A percentile compares a stretch with the other conserved stretches of the same genome.
Conservation (phyloP, 2,888 invertebrate species). For the Trissoscelio sp. region DNA sequence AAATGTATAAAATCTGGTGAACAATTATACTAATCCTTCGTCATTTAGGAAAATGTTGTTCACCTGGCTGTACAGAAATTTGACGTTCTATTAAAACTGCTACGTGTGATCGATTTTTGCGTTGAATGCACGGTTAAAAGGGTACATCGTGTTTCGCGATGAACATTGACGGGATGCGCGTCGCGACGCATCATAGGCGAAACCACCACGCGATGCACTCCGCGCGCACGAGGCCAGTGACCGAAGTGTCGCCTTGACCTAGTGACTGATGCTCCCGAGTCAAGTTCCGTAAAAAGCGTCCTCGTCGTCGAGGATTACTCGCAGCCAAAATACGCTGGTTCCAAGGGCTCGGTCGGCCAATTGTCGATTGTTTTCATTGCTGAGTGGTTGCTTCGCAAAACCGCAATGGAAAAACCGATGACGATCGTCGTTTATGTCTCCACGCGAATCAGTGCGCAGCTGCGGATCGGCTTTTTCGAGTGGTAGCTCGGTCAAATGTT, state of each 20-base stretch:
- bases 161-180: constrained; percentile 45
- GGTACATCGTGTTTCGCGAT: constrained; percentile 12
- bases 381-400: neutral
- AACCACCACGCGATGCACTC: constrained; percentile 59
- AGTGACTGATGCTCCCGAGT: constrained; percentile 68
- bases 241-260: constrained; percentile 70
- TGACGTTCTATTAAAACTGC: neutral
- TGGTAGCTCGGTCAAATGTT: constrained; percentile 67
- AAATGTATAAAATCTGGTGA: neutral
- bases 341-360: neutral
- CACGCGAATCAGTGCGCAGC: constrained; percentile 66
- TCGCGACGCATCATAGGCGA: constrained; percentile 54
- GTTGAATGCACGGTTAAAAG: constrained; percentile 32
- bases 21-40: constrained; percentile 1
- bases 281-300: constrained; percentile 64
- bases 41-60: neutral
- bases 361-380: neutral
- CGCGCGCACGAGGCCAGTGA: constrained; percentile 68
- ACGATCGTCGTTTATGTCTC: constrained; percentile 44
- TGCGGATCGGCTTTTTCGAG: constrained; percentile 66
- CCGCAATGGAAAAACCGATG: constrained; percentile 32
- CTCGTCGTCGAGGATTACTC: constrained; percentile 25
- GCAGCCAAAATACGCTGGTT: constrained; percentile 7
- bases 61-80: neutral
- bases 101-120: constrained; percentile 30